Evolutionary conservation across 2,888 invertebrate genomes (phyloP).

Genomic region (Deroplatys truncata): DNA sequence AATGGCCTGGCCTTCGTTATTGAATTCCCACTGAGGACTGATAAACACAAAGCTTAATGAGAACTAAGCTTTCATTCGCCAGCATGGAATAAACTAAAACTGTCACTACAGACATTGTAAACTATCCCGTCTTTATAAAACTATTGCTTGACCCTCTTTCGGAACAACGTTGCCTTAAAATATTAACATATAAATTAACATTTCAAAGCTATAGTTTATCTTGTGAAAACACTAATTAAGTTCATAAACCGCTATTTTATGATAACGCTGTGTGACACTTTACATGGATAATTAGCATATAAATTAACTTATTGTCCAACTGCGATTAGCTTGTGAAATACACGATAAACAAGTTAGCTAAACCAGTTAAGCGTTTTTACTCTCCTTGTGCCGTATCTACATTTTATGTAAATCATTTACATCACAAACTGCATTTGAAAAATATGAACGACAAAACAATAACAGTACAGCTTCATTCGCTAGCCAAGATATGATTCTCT

Average conservation of each 20-base stretch:
- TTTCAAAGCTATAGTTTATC: neutral
- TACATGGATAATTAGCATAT: neutral
- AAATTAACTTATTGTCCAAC: neutral
- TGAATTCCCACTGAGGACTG: neutral
- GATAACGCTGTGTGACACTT: neutral
- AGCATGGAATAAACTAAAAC: neutral
- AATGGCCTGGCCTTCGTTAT: neutral
- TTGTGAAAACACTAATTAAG: neutral
- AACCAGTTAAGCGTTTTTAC: neutral
- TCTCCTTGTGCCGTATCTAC: neutral
- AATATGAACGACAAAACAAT: too few relatives aligned
- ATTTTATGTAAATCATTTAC: neutral
- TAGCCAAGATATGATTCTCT: too few relatives aligned
- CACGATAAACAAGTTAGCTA: neutral
- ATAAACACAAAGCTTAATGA: neutral
- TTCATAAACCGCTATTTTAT: neutral
- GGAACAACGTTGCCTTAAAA: neutral
- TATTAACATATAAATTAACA: neutral
- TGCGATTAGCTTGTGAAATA: neutral
- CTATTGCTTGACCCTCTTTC: neutral
- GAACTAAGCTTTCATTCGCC: neutral
- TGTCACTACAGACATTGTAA: neutral
- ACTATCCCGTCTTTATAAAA: neutral
- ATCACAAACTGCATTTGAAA: too few relatives aligned
- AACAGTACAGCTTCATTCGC: too few relatives aligned